Evolutionary conservation across 2,888 invertebrate species (phyloP), one percentile per base, ranked within the genome.

Genomic region (Campoplex capitator): DNA sequence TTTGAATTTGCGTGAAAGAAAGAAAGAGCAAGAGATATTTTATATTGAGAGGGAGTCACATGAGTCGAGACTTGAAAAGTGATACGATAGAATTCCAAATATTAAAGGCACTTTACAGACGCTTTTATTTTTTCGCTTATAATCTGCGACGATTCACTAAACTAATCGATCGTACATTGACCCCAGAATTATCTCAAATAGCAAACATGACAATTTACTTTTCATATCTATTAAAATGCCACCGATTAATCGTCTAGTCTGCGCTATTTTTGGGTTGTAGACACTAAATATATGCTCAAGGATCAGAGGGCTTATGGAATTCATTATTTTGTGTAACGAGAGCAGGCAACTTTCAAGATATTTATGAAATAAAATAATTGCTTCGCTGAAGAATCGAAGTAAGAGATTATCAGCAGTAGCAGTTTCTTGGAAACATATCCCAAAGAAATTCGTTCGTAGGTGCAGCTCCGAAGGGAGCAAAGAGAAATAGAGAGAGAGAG

Each of bases 91-190:
- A 56, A 78, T 75, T 70, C 77, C 54, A 42, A 75, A 62, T 70
- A 81, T 81, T 54, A 42, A 70, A 83, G 48, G 51, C 38, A 75
- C 80, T 80, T 80, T 38, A 62, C 71, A 71, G 75, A 78, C 68
- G 74, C 13, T 9, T 71, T 54, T 65, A 23, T 9, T 71, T 54
- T 65, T 23, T 77, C 42, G 45, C 23, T 51, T 62, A 45, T 48
- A 56, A 84, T 65, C 70, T 68, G 8, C 38, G 48, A 62, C 51
- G 35, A 79, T 76, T 70, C 51, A 51, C 62, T 62, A 62, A 83
- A 83, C 58, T 83, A 65, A 83, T 83, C 71, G 51, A 62, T 77
- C 77, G 83, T 51, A 35, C 71, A 35, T 82, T 68, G 56, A 82
- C 65, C 82, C 75, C n/a, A 42, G 70, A 48, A 45, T 54, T 67